Base-by-base conservation (phyloP, 1,140 invertebrate genomes). In the Euura saliciscinereae region DNA sequence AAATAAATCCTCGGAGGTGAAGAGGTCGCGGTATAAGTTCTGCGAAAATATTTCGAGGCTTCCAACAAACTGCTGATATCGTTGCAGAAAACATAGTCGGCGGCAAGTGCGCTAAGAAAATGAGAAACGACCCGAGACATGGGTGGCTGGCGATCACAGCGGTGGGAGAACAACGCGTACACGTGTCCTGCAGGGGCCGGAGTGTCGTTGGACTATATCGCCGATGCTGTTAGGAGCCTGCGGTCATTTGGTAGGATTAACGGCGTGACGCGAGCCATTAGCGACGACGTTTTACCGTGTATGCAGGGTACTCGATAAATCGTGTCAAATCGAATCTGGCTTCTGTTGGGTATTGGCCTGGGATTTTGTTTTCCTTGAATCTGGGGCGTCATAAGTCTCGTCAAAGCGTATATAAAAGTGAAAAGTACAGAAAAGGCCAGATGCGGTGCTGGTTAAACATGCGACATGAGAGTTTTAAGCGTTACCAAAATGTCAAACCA, bases 251-350 rank as follows among this genome's bases (percentile, higher is more conserved):
- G 76, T 77, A 66, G 74, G 78, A 80, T 80, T 78, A 79, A 72
- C 74, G 67, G 74, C 77, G 76, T 76, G 75, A 68, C 68, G 76
- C 64, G 78, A 76, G 75, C 78, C 79, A 80, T 80, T 80, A 80
- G 78, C 77, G 68, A 72, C 66, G 71, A 69, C 80, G 79, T 80
- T 76, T 76, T 66, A 72, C 66, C 71, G 69, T 80, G 79, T 80
- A 74, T 80, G 78, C 79, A 78, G 67, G 80, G 76, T 80, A 80
- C 79, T 80, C 73, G 72, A 80, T 75, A 71, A 74, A 73, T 78
- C 79, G 78, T 79, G 79, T 80, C 51, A 59, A 59, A 59, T 8
- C 51, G 51, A 59, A 59, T 59, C 51, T 8, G 13, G 51, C 51
- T 59, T 59, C 51, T 59, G 51, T 59, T n/a, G 3, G 51, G 13